phyloP scores from a whole-genome alignment of 2,113 vertebrate genomes.

The Equus quagga region DNA sequence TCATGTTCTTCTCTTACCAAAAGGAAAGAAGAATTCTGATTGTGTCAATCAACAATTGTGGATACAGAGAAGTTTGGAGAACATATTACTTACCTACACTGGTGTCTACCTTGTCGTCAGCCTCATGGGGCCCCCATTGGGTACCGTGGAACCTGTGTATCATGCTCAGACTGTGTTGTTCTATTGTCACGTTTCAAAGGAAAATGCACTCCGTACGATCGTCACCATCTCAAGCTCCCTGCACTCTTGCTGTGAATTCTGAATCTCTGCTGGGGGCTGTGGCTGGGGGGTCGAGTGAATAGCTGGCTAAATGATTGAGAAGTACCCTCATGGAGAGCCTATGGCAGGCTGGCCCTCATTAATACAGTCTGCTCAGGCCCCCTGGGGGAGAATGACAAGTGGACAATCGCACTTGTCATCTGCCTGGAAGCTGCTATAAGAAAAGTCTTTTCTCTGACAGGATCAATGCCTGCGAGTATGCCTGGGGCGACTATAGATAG shows the following conservation, averaged over 20 bases:
- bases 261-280: not conserved
- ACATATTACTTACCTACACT: not conserved
- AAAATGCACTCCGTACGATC: not conserved
- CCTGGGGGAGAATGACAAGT: constrained; percentile 47
- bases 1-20: not conserved
- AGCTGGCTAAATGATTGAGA: not conserved
- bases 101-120: not conserved
- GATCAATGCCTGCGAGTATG: constrained; percentile 49
- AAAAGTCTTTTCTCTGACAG: constrained; percentile 37
- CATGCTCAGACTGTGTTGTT: not conserved
- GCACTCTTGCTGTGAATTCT: not conserved
- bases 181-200: not conserved
- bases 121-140: not conserved
- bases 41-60: not conserved
- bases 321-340: not conserved
- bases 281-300: not conserved
- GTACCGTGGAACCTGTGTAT: not conserved
- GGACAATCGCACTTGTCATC: constrained; percentile 30
- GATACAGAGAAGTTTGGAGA: not conserved
- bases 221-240: not conserved
- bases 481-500: not conserved
- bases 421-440: constrained; percentile 1
- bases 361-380: not conserved
- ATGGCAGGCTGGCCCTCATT: constrained; percentile 31
- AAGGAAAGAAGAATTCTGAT: not conserved